Conservation (phyloP, 2,797 vertebrate genomes). For the Octomys mimax region DNA sequence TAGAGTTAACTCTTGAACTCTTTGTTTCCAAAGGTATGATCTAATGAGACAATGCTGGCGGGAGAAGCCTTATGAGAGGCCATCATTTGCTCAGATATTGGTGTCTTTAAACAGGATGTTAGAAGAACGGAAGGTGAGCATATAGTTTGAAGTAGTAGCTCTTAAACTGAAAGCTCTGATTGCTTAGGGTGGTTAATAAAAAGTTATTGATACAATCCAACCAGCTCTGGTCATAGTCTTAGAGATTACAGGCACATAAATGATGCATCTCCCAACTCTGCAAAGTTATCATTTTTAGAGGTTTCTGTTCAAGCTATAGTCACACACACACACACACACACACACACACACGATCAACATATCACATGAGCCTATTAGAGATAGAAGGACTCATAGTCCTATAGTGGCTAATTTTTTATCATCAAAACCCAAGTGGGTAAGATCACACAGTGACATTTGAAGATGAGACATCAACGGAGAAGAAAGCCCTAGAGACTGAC, state of each 20-base stretch:
- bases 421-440: background rate
- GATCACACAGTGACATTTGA: background rate
- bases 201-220: background rate
- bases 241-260: background rate
- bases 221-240: background rate
- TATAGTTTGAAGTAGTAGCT: background rate
- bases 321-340: background rate
- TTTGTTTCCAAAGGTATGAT: constrained; percentile 90
- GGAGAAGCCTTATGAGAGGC: constrained; percentile 94
- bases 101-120: constrained; percentile 94
- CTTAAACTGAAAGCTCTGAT: background rate
- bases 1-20: background rate
- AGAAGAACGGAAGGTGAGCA: constrained; percentile 94
- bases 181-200: background rate
- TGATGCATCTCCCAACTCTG: background rate
- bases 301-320: background rate
- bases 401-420: background rate
- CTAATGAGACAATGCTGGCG: constrained; percentile 95
- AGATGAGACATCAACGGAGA: background rate
- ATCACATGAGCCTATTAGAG: background rate
- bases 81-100: constrained; percentile 93
- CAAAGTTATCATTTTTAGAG: constrained; percentile 31
- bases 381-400: background rate
- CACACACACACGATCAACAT: background rate
- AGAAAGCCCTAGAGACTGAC: background rate